Conservation (phyloP, 2,888 invertebrate species). For the Ectobius pallidus region DNA sequence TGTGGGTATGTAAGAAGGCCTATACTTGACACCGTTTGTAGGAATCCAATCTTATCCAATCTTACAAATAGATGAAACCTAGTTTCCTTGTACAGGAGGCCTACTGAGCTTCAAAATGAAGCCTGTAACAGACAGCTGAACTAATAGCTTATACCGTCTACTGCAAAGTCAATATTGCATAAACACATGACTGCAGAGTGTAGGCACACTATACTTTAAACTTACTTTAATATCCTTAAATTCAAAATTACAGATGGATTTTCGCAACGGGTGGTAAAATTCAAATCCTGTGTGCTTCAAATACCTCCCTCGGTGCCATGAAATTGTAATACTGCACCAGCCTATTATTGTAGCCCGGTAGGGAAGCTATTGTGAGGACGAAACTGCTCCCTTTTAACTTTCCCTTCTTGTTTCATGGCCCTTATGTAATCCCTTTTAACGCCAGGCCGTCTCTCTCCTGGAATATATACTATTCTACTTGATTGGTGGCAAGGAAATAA, state of each 20-base stretch:
- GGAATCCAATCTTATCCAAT: no score
- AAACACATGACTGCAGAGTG: no score
- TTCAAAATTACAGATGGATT: conserved; percentile 2
- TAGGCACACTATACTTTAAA: no score
- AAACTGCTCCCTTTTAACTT: neutral
- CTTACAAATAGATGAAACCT: no score
- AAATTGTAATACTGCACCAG: conserved; percentile 4
- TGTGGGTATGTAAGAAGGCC: no score
- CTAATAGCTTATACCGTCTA: no score
- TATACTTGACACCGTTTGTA: no score
- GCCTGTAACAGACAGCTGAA: no score
- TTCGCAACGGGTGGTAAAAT: conserved; percentile 15
- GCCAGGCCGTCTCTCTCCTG: neutral
- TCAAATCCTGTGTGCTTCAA: neutral
- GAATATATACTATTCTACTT: neutral
- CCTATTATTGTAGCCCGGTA: neutral
- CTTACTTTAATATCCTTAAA: neutral
- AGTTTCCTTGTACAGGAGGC: no score
- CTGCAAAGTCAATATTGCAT: no score
- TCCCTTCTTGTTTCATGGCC: conserved; percentile 11
- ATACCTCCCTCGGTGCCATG: neutral
- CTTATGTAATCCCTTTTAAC: conserved; percentile 11
- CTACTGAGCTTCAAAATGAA: no score
- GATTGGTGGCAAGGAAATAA: conserved; percentile 13
- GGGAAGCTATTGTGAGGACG: neutral